phyloP scores from a whole-genome alignment of 1,140 invertebrate genomes.

The Psix sp. region DNA sequence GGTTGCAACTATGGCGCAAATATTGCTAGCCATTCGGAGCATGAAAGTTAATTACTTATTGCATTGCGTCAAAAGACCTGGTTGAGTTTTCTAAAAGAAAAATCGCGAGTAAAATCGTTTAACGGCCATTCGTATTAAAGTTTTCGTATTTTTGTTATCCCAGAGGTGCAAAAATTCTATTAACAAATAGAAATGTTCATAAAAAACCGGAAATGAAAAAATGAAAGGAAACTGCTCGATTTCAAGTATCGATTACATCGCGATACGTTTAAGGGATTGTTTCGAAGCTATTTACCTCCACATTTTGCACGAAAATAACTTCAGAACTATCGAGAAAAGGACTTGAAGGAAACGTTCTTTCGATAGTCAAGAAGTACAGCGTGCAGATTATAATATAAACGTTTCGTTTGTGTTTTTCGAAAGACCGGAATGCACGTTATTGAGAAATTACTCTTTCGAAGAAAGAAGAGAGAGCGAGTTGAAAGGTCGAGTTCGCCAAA shows the following conservation, averaged over 20 bases:
- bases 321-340: neutral
- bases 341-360: conserved; percentile 10
- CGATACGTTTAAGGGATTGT: conserved; percentile 4
- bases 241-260: conserved; percentile 2
- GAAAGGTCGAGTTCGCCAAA: conserved; percentile 49
- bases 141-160: too few species aligned
- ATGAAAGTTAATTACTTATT: conserved; percentile 36
- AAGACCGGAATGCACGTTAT: conserved; percentile 49
- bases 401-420: conserved; percentile 43
- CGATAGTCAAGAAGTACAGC: neutral
- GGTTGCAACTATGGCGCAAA: too few species aligned
- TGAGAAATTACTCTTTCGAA: conserved; percentile 55
- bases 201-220: neutral
- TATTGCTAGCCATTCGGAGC: conserved; percentile 4
- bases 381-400: conserved; percentile 38
- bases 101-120: neutral
- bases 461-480: conserved; percentile 32
- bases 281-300: conserved; percentile 18
- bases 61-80: conserved; percentile 10
- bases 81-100: neutral
- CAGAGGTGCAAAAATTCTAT: too few species aligned
- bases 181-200: too few species aligned
- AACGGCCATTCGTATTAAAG: neutral
- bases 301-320: neutral
- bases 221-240: conserved; percentile 2